Evolutionary conservation across 2,888 invertebrate species (phyloP).

Genomic region (Dryadula phaetusa): DNA sequence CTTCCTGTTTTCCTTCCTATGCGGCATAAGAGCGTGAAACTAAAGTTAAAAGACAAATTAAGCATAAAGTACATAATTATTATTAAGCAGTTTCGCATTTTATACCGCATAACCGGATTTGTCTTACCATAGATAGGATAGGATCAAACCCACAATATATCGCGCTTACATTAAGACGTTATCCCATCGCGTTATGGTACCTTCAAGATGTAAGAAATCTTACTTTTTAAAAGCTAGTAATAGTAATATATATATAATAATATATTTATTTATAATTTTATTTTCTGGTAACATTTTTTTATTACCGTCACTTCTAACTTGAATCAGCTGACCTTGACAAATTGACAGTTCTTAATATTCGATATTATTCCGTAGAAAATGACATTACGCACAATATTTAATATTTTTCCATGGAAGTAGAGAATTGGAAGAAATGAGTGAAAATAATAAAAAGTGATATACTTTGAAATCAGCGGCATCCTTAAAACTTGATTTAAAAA

Average conservation of each 20-base stretch:
- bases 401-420: slow-evolving; percentile 3
- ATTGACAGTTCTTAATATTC: slow-evolving; percentile 13
- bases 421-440: slow-evolving; percentile 11
- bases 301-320: neutral
- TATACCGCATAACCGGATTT: no score
- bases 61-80: no score
- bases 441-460: neutral
- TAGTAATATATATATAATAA: neutral
- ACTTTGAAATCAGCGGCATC: neutral
- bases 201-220: no score
- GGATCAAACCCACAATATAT: no score
- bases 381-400: neutral
- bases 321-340: slow-evolving; percentile 26
- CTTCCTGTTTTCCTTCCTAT: no score
- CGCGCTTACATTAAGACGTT: no score
- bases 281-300: neutral
- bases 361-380: slow-evolving; percentile 5
- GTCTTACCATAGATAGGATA: no score
- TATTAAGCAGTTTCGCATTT: no score
- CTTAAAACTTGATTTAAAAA: slow-evolving; percentile 10
- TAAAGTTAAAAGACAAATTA: no score
- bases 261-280: neutral
- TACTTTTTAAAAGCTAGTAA: no score
- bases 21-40: no score
- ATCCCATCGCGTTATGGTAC: no score